A percentile compares a stretch with the other conserved stretches of the same genome.
Evolutionary conservation across 2,888 invertebrate genomes (phyloP).

Genomic region (Andrena marginata): DNA sequence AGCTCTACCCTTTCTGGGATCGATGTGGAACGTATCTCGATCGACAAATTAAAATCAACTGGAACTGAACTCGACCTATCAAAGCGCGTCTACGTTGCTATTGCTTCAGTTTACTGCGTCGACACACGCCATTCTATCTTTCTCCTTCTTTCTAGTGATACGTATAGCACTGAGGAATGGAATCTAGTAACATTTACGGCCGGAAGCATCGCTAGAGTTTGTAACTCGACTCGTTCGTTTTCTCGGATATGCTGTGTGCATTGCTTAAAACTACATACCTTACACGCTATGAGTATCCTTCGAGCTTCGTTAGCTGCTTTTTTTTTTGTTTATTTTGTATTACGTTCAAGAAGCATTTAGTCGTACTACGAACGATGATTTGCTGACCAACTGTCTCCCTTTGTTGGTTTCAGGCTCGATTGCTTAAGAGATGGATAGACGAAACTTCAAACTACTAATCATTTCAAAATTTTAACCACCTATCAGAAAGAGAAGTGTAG

Average conservation of each 20-base stretch:
- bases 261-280: constrained; percentile 66
- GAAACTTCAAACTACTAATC: not conserved
- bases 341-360: constrained; percentile 59
- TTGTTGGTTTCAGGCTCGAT: not conserved
- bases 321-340: constrained; percentile 19
- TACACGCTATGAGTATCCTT: constrained; percentile 70
- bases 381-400: constrained; percentile 30
- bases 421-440: not conserved
- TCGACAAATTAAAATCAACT: constrained; percentile 22
- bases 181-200: constrained; percentile 70
- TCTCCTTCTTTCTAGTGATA: constrained; percentile 26
- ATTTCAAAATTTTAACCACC: not conserved
- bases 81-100: constrained; percentile 49
- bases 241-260: constrained; percentile 65
- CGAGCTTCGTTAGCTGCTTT: constrained; percentile 37
- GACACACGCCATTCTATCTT: constrained; percentile 23
- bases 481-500: not conserved
- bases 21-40: constrained; percentile 5
- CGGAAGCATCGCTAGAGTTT: constrained; percentile 70
- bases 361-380: constrained; percentile 58
- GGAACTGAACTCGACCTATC: constrained; percentile 37
- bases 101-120: constrained; percentile 54
- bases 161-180: constrained; percentile 55
- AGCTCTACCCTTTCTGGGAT: not conserved
- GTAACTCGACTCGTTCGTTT: constrained; percentile 65